These are phyloP conservation scores for Drosophila quinaria DNA, from an alignment of 2,888 invertebrate genomes.

Conservation along the genomic window DNA sequence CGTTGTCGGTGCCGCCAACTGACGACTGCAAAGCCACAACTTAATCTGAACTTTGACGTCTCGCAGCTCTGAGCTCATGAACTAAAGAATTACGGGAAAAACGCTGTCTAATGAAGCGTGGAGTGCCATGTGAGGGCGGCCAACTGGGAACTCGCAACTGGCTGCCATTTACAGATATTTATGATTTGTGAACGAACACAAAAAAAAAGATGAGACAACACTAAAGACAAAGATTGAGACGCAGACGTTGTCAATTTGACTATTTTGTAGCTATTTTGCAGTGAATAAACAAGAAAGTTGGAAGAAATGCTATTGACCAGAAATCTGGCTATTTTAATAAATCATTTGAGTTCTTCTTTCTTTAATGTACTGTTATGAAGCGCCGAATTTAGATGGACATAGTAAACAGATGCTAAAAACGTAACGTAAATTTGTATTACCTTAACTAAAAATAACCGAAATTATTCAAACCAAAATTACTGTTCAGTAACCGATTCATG, in stretches of 20 bases:
- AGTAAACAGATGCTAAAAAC: too few relatives aligned
- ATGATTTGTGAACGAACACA: constrained; percentile 74
- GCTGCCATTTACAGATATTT: constrained; percentile 81
- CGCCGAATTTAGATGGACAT: too few relatives aligned
- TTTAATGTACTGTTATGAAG: too few relatives aligned
- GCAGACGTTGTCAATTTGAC: constrained; percentile 22
- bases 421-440: too few relatives aligned
- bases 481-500: too few relatives aligned
- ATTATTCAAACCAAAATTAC: too few relatives aligned
- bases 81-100: constrained; percentile 2
- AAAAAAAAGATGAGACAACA: constrained; percentile 2
- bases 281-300: not conserved
- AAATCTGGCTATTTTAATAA: not conserved
- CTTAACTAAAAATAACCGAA: too few relatives aligned
- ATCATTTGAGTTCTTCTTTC: not conserved
- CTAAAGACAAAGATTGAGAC: constrained; percentile 8
- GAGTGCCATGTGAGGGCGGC: constrained; percentile 47
- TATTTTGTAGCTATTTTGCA: not conserved
- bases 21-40: constrained; percentile 69
- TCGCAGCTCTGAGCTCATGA: constrained; percentile 30
- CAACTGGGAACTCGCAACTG: constrained; percentile 21
- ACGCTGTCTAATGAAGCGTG: constrained; percentile 72
- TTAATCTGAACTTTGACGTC: constrained; percentile 72
- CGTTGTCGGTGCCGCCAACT: constrained; percentile 54
- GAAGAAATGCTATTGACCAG: not conserved